Evolutionary conservation across 2,888 invertebrate species (phyloP), one percentile per base, ranked within the genome.

Genomic region (Drepana falcataria): DNA sequence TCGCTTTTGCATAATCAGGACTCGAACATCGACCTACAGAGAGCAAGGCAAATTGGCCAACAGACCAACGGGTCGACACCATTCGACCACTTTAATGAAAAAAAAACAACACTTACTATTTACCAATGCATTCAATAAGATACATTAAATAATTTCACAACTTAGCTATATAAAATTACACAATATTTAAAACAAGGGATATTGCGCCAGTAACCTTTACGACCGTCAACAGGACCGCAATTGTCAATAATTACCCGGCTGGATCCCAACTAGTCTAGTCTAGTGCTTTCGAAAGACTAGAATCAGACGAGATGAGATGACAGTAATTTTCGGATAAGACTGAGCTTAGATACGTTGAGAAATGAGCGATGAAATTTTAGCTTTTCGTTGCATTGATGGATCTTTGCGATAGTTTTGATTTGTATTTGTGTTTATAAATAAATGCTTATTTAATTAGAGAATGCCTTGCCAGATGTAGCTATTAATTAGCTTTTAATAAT

Each of bases 131-230:
- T 34, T 6, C 21, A 34, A 48, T 34, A 2, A 2, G 34, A 48
- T 34, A 48, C 48, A 34, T 34, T 34, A 48, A 34, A 21, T 0
- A n/a, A 53, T 44, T 49, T 53, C 44, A 44, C 44, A 44, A 53
- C 4, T 21, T 37, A 47, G 35, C 33, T 49, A 49, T n/a, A 21
- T 4, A 47, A 49, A 51, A 48, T 55, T 55, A 21, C 52, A 44
- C 48, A 55, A 55, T 52, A 51, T 54, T 54, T 54, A 54, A 54
- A 54, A 55, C 44, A 47, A 41, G 44, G 48, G 54, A 49, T 35
- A 48, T 40, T 44, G 44, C 52, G 48, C 40, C 21, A 51, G 40
- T 41, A 44, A 55, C 51, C 51, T 54, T 35, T 41, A 33, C 51
- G 33, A 33, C 40, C 21, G 33, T 44, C 44, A 44, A 44, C 44